Conservation (phyloP, 1,140 invertebrate species). For the Drosophila subpulchrella region DNA sequence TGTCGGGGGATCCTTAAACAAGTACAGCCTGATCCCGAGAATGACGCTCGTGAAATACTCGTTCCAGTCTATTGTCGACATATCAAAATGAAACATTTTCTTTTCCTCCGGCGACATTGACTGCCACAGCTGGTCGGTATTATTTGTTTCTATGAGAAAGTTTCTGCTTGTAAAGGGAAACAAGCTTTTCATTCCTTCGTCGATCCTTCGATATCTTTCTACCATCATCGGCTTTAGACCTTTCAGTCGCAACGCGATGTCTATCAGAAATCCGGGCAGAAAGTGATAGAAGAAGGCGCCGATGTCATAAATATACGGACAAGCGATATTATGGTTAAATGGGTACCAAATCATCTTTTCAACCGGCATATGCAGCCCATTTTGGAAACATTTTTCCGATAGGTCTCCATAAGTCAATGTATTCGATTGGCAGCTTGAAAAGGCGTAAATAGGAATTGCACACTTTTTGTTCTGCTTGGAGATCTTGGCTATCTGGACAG, state of each 20-base stretch:
- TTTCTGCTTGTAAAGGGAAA: slow-evolving; percentile 88
- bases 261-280: slow-evolving; percentile 86
- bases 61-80: slow-evolving; percentile 88
- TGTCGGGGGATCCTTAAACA: slow-evolving; percentile 88
- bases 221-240: slow-evolving; percentile 85
- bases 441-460: slow-evolving; percentile 88
- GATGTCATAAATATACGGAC: slow-evolving; percentile 81
- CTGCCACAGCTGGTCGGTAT: slow-evolving; percentile 87
- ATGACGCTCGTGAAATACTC: slow-evolving; percentile 86
- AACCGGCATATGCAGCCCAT: slow-evolving; percentile 65
- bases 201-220: slow-evolving; percentile 89
- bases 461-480: slow-evolving; percentile 3
- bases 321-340: slow-evolving; percentile 76
- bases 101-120: slow-evolving; percentile 87
- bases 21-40: slow-evolving; percentile 87
- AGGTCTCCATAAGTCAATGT: slow-evolving; percentile 87
- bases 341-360: slow-evolving; percentile 85
- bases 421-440: slow-evolving; percentile 87
- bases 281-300: slow-evolving; percentile 85
- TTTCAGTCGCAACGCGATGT: slow-evolving; percentile 84
- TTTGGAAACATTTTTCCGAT: slow-evolving; percentile 37
- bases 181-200: slow-evolving; percentile 87
- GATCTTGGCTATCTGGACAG: slow-evolving; percentile 87
- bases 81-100: slow-evolving; percentile 88
- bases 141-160: slow-evolving; percentile 89